Conservation (phyloP, 64 coral and sea anemone species). For the Acropora yongei region DNA sequence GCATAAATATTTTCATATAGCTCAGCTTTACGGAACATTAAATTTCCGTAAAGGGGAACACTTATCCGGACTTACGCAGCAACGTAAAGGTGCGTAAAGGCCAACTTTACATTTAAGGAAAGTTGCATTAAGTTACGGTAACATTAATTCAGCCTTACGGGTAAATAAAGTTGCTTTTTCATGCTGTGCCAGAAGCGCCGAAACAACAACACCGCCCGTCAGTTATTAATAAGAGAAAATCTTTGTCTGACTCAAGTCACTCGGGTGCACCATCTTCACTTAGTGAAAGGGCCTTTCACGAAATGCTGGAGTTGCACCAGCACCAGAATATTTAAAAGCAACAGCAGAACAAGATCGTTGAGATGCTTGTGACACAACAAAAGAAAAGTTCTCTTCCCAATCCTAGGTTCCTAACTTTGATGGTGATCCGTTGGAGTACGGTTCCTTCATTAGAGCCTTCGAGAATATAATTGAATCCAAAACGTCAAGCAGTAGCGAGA, state of each 20-base stretch:
- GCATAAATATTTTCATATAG: too few relatives aligned
- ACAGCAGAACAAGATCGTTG: neutral
- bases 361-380: neutral
- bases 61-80: too few relatives aligned
- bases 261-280: neutral
- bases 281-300: neutral
- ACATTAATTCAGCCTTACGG: too few relatives aligned
- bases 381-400: neutral
- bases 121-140: too few relatives aligned
- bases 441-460: slow-evolving; percentile 29
- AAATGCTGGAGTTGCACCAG: neutral
- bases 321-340: neutral
- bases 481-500: neutral
- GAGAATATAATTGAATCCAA: slow-evolving; percentile 39
- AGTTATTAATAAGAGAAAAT: neutral
- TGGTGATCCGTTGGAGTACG: neutral
- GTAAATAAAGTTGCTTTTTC: too few relatives aligned
- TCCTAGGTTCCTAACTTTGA: neutral
- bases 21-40: too few relatives aligned
- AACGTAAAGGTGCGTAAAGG: too few relatives aligned
- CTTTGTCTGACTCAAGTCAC: neutral
- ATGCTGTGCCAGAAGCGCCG: neutral
- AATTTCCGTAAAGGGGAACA: too few relatives aligned
- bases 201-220: neutral
- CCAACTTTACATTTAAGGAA: too few relatives aligned